These are phyloP conservation scores for Helogale parvula DNA, from an alignment of 2,113 vertebrate genomes.

Conservation along the genomic window DNA sequence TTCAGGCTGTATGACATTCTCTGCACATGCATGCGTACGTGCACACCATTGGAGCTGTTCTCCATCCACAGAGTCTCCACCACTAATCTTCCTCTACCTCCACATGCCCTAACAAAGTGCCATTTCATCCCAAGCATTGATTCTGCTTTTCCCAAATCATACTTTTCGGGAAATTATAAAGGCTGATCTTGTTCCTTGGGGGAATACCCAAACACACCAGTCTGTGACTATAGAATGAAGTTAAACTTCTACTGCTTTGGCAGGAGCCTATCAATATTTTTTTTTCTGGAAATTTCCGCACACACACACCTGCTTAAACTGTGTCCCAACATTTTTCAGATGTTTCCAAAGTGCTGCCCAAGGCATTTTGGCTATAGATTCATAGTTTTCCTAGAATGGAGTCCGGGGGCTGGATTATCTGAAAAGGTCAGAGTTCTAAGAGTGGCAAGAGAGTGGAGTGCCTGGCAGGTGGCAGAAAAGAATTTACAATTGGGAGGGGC, in stretches of 20 bases:
- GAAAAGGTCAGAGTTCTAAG: background rate
- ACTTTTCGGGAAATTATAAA: background rate
- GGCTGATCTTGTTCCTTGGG: background rate
- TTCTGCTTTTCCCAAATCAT: background rate
- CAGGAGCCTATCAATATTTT: background rate
- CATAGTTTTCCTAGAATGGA: background rate
- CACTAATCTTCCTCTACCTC: background rate
- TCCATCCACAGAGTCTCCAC: background rate
- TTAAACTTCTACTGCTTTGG: background rate
- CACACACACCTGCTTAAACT: background rate
- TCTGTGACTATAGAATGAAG: background rate
- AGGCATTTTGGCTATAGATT: background rate
- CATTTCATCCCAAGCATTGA: too few relatives aligned
- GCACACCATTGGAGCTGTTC: background rate
- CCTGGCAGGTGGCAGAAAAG: background rate
- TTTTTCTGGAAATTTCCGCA: background rate
- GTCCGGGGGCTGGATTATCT: background rate
- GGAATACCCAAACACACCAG: background rate
- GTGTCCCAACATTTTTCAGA: background rate
- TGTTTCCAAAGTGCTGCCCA: background rate
- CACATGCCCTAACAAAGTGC: background rate
- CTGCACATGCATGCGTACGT: rapidly evolving
- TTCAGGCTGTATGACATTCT: background rate
- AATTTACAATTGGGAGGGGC: background rate
- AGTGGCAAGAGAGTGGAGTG: background rate